Evolutionary conservation across 2,113 vertebrate species (phyloP).

Genomic region (Procavia capensis): DNA sequence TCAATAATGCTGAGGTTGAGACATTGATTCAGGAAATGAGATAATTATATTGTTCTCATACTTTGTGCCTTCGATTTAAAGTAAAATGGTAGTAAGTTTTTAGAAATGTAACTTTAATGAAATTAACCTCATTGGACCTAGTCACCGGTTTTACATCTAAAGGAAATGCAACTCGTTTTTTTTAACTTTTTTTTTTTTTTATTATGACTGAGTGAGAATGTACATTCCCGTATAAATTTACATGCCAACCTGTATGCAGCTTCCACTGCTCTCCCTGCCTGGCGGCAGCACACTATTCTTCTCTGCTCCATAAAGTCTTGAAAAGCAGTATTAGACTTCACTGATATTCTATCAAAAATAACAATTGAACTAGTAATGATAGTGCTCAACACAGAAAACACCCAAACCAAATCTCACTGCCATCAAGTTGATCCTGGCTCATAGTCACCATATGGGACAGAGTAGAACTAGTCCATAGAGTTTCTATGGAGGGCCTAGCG

Average conservation of each 20-base stretch:
- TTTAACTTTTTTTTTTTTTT: too few species aligned
- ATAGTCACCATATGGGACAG: too few species aligned
- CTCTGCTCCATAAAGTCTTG: too few species aligned
- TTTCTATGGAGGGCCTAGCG: too few species aligned
- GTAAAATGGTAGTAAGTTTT: neutral
- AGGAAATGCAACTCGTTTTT: neutral
- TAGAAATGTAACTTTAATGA: constrained; percentile 15
- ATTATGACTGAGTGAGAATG: too few species aligned
- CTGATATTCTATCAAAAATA: neutral
- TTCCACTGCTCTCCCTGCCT: too few species aligned
- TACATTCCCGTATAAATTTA: too few species aligned
- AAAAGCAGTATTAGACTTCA: neutral
- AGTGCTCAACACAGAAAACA: neutral
- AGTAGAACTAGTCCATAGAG: too few species aligned
- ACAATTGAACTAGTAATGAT: neutral
- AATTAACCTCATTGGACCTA: neutral
- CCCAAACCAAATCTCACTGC: too few species aligned
- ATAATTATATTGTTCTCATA: neutral
- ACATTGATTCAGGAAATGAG: neutral
- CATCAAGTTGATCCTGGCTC: too few species aligned
- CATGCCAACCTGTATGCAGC: too few species aligned
- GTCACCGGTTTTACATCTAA: neutral
- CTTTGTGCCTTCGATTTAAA: neutral
- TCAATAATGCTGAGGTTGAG: neutral
- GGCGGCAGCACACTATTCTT: too few species aligned